A percentile compares a stretch with the other conserved stretches of the same genome.
Evolutionary conservation across 2,797 vertebrate species (phyloP).

Genomic region (Sebastes trivittatus): DNA sequence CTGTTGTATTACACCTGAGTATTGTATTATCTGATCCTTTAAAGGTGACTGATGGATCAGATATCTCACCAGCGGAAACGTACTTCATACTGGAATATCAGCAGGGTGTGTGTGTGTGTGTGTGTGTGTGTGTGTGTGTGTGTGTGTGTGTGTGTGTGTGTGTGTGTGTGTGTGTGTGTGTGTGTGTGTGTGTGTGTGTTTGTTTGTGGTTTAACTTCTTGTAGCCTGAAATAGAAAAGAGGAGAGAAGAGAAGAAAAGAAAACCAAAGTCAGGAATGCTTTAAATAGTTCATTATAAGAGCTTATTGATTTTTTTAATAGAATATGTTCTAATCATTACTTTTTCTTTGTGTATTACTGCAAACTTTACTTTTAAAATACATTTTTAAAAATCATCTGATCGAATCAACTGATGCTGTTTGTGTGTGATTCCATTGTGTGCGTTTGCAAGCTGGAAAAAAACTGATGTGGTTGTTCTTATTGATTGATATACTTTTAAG

Average conservation of each 20-base stretch:
- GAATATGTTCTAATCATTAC: not conserved
- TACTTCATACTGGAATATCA: not conserved
- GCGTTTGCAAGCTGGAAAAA: too few relatives aligned
- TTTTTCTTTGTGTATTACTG: not conserved
- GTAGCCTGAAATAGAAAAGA: conserved; percentile 37
- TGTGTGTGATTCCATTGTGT: too few relatives aligned
- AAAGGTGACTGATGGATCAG: not conserved
- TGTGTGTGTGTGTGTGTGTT: too few relatives aligned
- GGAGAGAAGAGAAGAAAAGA: not conserved
- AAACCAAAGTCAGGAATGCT: not conserved
- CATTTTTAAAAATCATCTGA: not conserved
- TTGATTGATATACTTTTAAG: too few relatives aligned
- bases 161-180: not conserved
- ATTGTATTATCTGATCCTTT: not conserved
- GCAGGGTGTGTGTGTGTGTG: not conserved
- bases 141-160: too few relatives aligned
- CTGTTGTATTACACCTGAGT: not conserved
- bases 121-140: too few relatives aligned
- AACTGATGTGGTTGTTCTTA: too few relatives aligned
- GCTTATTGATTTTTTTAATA: not conserved
- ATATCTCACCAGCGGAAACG: not conserved
- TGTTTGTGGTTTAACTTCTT: conserved; percentile 27
- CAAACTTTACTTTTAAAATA: not conserved
- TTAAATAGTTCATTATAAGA: not conserved
- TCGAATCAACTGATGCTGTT: too few relatives aligned